Evolutionary conservation across 2,888 invertebrate species (phyloP).

Genomic region (Dorcus parallelipipedus): DNA sequence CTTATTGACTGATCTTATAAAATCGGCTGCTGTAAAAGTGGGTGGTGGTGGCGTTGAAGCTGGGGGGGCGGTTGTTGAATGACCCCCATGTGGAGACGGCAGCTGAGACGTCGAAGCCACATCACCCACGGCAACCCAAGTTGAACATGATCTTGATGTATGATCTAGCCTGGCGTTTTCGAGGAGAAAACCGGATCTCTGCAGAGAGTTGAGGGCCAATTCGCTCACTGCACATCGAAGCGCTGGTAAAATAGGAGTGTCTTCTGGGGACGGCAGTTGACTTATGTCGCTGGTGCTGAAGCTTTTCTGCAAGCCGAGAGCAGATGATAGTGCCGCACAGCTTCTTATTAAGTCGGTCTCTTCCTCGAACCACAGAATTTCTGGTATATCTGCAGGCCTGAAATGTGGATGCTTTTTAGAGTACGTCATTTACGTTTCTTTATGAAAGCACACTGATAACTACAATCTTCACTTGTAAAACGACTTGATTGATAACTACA

Average conservation of each 20-base stretch:
- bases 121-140: constrained; percentile 84
- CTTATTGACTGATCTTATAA: constrained; percentile 74
- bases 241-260: constrained; percentile 41
- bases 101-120: constrained; percentile 72
- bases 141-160: constrained; percentile 69
- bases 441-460: too few species aligned
- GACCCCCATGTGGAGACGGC: constrained; percentile 76
- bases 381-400: constrained; percentile 61
- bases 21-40: constrained; percentile 62
- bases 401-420: too few species aligned
- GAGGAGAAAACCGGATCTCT: constrained; percentile 53
- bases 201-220: constrained; percentile 56
- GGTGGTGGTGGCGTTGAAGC: constrained; percentile 45
- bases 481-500: too few species aligned
- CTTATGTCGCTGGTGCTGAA: constrained; percentile 80
- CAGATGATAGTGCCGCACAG: constrained; percentile 76
- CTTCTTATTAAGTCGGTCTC: constrained; percentile 76
- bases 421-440: too few species aligned
- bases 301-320: constrained; percentile 76
- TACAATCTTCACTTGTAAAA: too few species aligned
- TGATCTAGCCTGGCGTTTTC: constrained; percentile 59
- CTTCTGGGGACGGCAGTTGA: constrained; percentile 56
- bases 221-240: constrained; percentile 54
- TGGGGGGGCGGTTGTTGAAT: constrained; percentile 32
- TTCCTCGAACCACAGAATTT: constrained; percentile 67